phyloP scores from a whole-genome alignment of 2,888 invertebrate genomes.

The Aleiodes testaceus region DNA sequence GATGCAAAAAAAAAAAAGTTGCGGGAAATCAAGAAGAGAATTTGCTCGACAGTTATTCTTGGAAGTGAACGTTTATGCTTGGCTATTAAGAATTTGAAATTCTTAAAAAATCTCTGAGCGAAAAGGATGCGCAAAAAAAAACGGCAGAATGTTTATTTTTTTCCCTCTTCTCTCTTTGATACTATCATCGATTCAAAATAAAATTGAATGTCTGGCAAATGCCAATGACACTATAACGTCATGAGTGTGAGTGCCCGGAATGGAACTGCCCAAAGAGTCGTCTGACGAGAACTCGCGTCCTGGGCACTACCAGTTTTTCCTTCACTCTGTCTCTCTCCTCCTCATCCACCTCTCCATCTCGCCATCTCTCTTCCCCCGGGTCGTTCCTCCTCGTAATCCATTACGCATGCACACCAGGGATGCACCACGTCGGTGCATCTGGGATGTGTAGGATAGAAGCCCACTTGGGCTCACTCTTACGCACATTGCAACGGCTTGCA shows the following conservation, averaged over 20 bases:
- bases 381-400: conserved; percentile 48
- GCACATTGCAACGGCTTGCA: conserved; percentile 44
- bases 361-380: conserved; percentile 40
- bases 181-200: conserved; percentile 17
- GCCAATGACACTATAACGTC: conserved; percentile 36
- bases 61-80: conserved; percentile 20
- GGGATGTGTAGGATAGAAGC: not conserved
- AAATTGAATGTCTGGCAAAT: conserved; percentile 28
- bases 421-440: conserved; percentile 38
- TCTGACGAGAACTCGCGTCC: conserved; percentile 50
- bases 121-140: conserved; percentile 20
- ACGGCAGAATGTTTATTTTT: not conserved
- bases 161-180: not conserved
- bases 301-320: conserved; percentile 58
- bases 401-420: conserved; percentile 57
- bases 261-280: conserved; percentile 29
- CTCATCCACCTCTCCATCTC: conserved; percentile 27
- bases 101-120: conserved; percentile 10
- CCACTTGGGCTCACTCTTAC: conserved; percentile 19
- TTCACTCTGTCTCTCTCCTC: conserved; percentile 41
- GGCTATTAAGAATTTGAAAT: conserved; percentile 12
- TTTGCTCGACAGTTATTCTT: conserved; percentile 39
- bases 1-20: conserved; percentile 25
- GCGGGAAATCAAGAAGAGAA: conserved; percentile 41
- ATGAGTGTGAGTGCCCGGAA: conserved; percentile 24